These are phyloP conservation scores for Coecobrya sp. DNA, from an alignment of 2,888 invertebrate genomes.

Conservation along the genomic window DNA sequence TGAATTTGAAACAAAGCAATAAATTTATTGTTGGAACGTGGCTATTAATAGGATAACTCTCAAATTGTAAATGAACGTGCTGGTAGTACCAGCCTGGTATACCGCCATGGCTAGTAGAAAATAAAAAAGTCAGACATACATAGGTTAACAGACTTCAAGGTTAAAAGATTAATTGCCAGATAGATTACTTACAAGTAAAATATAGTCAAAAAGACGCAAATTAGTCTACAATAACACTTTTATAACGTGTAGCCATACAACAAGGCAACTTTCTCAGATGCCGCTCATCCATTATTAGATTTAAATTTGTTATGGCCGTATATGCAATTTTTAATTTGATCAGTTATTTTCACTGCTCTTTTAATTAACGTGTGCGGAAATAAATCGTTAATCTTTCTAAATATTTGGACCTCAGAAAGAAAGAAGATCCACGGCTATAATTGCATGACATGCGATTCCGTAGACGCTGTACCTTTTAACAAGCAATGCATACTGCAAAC, in stretches of 20 bases:
- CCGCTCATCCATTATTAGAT: not conserved
- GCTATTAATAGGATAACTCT: constrained; percentile 25
- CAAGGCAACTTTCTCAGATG: not conserved
- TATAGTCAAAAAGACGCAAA: not conserved
- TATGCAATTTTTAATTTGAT: not conserved
- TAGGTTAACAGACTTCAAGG: not conserved
- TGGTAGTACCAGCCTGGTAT: too few species aligned
- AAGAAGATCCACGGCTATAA: too few species aligned
- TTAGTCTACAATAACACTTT: not conserved
- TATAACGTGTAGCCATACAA: not conserved
- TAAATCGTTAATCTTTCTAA: constrained; percentile 67
- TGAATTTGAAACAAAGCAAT: too few species aligned
- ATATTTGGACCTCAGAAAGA: too few species aligned
- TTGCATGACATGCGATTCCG: too few species aligned
- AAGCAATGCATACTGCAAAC: too few species aligned
- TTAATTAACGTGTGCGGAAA: constrained; percentile 51
- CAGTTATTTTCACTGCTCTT: not conserved
- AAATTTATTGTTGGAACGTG: too few species aligned
- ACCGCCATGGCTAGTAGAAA: too few species aligned
- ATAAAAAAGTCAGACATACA: constrained; percentile 2
- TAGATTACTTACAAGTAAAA: not conserved
- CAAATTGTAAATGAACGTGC: constrained; percentile 11
- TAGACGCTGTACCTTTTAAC: too few species aligned
- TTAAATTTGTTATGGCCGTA: not conserved
- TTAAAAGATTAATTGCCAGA: constrained; percentile 51